phyloP scores from a whole-genome alignment of 2,888 invertebrate genomes.

The Drosophila lutescens region DNA sequence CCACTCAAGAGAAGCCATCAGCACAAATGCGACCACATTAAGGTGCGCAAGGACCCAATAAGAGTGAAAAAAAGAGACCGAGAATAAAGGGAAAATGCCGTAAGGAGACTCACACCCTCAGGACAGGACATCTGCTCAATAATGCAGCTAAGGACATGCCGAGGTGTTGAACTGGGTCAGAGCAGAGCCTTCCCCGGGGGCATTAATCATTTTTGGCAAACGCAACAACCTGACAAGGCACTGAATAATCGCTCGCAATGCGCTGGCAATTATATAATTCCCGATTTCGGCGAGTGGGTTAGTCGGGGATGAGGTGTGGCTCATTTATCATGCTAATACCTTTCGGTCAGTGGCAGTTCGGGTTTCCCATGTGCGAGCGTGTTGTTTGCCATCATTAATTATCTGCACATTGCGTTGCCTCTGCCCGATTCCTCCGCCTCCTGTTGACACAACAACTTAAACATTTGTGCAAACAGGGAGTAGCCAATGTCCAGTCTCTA shows the following conservation, averaged over 20 bases:
- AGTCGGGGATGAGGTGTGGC: conserved; percentile 22
- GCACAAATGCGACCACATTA: conserved; percentile 65
- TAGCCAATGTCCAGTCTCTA: conserved; percentile 55
- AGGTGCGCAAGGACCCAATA: conserved; percentile 53
- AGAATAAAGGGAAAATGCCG: neutral
- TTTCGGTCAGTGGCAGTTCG: conserved; percentile 43
- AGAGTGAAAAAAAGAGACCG: neutral
- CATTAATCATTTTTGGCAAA: conserved; percentile 37
- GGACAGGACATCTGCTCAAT: conserved; percentile 53
- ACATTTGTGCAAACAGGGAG: conserved; percentile 65
- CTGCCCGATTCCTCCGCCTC: conserved; percentile 12
- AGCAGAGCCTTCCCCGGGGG: conserved; percentile 12
- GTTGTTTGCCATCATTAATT: conserved; percentile 66
- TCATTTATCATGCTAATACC: conserved; percentile 76
- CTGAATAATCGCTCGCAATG: conserved; percentile 48
- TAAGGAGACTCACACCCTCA: neutral
- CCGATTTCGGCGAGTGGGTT: conserved; percentile 47
- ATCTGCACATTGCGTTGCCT: conserved; percentile 48
- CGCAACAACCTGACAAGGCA: conserved; percentile 40
- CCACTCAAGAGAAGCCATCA: conserved; percentile 49
- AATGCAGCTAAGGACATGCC: conserved; percentile 46
- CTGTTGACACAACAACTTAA: conserved; percentile 75
- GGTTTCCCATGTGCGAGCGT: conserved; percentile 35
- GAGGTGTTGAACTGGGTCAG: conserved; percentile 59
- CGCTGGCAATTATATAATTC: conserved; percentile 59